Conservation (phyloP, 2,888 invertebrate species). For the Dicyrtomina minuta region DNA sequence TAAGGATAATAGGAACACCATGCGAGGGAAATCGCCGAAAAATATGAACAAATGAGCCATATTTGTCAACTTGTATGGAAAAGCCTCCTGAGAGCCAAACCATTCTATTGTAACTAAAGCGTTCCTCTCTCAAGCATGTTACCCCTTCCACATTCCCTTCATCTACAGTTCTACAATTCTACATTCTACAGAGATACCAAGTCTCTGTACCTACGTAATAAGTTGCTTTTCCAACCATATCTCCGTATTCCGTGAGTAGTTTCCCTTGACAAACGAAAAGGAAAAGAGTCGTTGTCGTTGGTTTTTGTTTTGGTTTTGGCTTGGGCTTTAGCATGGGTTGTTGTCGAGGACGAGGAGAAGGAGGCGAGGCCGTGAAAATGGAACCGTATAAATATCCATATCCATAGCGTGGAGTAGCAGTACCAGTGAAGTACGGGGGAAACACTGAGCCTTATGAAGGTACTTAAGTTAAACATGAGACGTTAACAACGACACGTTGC, state of each 20-base stretch:
- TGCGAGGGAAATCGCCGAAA: constrained; percentile 36
- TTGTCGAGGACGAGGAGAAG: too few relatives aligned
- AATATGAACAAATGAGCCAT: constrained; percentile 44
- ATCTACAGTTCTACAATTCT: not conserved
- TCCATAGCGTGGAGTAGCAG: too few relatives aligned
- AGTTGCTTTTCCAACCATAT: not conserved
- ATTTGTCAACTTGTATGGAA: constrained; percentile 39
- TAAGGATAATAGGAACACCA: constrained; percentile 39
- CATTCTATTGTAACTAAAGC: constrained; percentile 15
- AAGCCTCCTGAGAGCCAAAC: constrained; percentile 31
- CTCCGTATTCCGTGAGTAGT: too few relatives aligned
- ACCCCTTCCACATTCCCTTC: not conserved
- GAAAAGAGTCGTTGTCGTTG: too few relatives aligned
- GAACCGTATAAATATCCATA: too few relatives aligned
- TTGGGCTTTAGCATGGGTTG: too few relatives aligned
- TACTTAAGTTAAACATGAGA: constrained; percentile 5
- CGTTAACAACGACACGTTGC: not conserved
- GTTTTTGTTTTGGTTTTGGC: too few relatives aligned
- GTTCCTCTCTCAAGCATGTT: constrained; percentile 1
- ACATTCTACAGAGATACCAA: too few relatives aligned
- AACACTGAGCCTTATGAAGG: not conserved
- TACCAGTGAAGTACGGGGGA: too few relatives aligned
- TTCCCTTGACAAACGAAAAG: too few relatives aligned
- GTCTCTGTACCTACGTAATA: not conserved
- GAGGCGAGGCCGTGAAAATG: too few relatives aligned